Conservation (phyloP, 1,140 invertebrate genomes). For the Drosophila eugracilis region DNA sequence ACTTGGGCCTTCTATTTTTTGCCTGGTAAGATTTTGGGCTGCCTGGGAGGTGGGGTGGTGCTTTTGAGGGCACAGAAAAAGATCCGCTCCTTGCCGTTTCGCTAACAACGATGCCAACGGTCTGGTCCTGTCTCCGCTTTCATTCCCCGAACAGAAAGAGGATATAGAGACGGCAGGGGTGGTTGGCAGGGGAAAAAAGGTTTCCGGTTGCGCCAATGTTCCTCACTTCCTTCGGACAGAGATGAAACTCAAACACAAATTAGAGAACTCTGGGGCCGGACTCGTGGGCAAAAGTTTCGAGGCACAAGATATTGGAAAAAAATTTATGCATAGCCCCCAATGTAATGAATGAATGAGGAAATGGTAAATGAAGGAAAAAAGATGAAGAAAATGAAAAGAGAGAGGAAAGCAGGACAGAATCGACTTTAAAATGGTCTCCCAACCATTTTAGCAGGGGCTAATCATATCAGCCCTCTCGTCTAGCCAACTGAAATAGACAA, state of each 20-base stretch:
- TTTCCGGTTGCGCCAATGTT: conserved; percentile 80
- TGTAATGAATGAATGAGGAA: conserved; percentile 57
- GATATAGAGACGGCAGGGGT: background rate
- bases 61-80: conserved; percentile 26
- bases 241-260: conserved; percentile 77
- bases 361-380: conserved; percentile 19
- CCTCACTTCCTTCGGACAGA: conserved; percentile 66
- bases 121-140: conserved; percentile 44
- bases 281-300: conserved; percentile 53
- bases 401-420: background rate
- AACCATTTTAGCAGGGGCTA: conserved; percentile 3
- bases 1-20: conserved; percentile 39
- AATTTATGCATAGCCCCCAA: conserved; percentile 45
- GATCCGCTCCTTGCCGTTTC: conserved; percentile 44
- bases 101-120: conserved; percentile 31
- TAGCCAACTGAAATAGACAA: conserved; percentile 59
- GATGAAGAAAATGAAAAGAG: conserved; percentile 1
- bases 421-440: conserved; percentile 33
- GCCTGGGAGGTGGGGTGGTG: conserved; percentile 27
- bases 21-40: conserved; percentile 57
- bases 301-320: conserved; percentile 59
- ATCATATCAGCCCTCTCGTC: conserved; percentile 46
- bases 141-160: conserved; percentile 51
- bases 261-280: conserved; percentile 65
- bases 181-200: conserved; percentile 56